A percentile compares a stretch with the other conserved stretches of the same genome.
Conservation (phyloP, 2,113 vertebrate species). For the Zeus faber region DNA sequence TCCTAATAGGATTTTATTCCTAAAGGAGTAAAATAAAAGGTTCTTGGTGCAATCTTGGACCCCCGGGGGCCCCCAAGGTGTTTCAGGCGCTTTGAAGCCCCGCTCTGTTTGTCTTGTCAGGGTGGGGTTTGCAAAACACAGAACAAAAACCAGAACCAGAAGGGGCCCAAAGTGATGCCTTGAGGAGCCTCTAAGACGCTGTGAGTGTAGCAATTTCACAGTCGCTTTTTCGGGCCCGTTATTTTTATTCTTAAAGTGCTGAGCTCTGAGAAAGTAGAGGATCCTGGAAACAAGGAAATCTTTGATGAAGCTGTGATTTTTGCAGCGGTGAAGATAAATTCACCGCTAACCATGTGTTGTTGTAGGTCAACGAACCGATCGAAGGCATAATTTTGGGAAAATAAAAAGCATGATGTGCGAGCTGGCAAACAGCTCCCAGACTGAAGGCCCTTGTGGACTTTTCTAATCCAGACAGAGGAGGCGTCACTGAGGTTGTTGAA, state of each 20-base stretch:
- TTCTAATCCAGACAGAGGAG: conserved; percentile 1
- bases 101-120: conserved; percentile 50
- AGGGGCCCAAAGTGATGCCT: conserved; percentile 27
- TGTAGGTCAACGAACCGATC: background rate
- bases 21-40: too few species aligned
- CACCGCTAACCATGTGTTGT: background rate
- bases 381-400: conserved; percentile 1
- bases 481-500: background rate
- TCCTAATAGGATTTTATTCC: too few species aligned
- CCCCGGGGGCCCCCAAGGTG: conserved; percentile 29
- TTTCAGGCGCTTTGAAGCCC: conserved; percentile 50
- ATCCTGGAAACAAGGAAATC: conserved; percentile 27
- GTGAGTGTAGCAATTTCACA: conserved; percentile 45
- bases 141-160: conserved; percentile 42
- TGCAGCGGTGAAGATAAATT: background rate
- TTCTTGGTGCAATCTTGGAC: too few species aligned
- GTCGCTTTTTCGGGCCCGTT: conserved; percentile 31
- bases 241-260: conserved; percentile 45
- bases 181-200: conserved; percentile 46
- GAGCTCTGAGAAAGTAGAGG: conserved; percentile 43
- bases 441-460: background rate
- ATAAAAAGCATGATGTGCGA: background rate
- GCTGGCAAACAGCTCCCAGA: background rate
- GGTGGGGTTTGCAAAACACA: conserved; percentile 65
- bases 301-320: conserved; percentile 23